Evolutionary conservation across 2,888 invertebrate species (phyloP), one percentile per base, ranked within the genome.

Genomic region (Pimpla rufipes): DNA sequence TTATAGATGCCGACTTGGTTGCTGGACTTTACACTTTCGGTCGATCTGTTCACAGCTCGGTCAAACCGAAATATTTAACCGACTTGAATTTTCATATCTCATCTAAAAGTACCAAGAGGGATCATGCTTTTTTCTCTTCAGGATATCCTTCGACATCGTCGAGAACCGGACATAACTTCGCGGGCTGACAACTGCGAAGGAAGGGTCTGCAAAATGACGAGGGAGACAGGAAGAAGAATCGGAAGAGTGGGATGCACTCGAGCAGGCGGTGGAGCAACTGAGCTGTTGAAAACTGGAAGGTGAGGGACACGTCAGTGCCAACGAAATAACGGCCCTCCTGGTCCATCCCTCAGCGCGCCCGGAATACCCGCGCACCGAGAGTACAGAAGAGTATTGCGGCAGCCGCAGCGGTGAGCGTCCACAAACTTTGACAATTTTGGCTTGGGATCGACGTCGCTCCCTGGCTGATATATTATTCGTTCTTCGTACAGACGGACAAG

Each of bases 381-480:
- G 16, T 13, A 29, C 37, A 66, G 47, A 23, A 35, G 55, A 37
- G 45, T 18, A 66, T 35, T 3, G 62, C 40, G 10, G 50, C 11
- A 37, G 37, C 11, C 16, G 59, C 57, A 45, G 68, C 50, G 55
- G 50, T 42, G 42, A 78, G 79, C 50, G 55, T 74, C 55, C 62
- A 40, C 68, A 88, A 90, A 89, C 87, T 88, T 90, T 88, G 85
- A 89, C 88, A 88, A 90, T 90, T 90, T 88, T 83, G 84, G 85
- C 81, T 81, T 78, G 59, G 50, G 81, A 88, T 89, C 81, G 89
- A 88, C 87, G 85, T 77, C 66, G 70, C 71, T 79, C 50, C 76
- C 37, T 35, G 40, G 62, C 80, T 87, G 86, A 89, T 89, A 86
- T 88, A 89, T 89, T 88, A 89, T 88, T 88, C 86, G 85, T 84